Evolutionary conservation across 2,113 vertebrate genomes (phyloP).

Genomic region (Upupa epops): DNA sequence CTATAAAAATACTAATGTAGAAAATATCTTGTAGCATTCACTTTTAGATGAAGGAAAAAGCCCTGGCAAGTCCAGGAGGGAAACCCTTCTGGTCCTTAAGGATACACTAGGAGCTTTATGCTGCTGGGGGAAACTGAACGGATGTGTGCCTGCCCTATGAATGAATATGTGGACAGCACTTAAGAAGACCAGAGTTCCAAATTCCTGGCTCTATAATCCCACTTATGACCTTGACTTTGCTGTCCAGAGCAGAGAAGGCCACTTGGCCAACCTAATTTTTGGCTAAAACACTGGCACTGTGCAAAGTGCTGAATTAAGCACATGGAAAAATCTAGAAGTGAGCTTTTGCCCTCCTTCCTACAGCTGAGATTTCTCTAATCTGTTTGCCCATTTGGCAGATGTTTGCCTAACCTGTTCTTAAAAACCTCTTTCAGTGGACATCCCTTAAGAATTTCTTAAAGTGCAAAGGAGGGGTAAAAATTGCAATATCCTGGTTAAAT

Average conservation of each 20-base stretch:
- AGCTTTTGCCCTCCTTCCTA: not conserved
- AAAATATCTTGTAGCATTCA: not conserved
- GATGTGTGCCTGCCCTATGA: not conserved
- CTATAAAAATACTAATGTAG: not conserved
- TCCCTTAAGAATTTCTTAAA: not conserved
- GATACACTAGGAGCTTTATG: not conserved
- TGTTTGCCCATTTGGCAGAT: not conserved
- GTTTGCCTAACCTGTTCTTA: not conserved
- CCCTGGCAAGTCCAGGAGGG: not conserved
- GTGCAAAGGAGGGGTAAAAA: not conserved
- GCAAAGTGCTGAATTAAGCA: not conserved
- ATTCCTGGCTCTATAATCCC: not conserved
- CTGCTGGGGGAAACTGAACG: not conserved
- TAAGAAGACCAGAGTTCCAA: not conserved
- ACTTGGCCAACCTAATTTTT: not conserved
- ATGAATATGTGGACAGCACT: too few species aligned
- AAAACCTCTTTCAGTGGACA: not conserved
- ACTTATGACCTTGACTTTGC: not conserved
- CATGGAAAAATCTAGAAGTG: not conserved
- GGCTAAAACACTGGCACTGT: rapidly evolving
- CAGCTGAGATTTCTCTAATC: not conserved
- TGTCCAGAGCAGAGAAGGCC: not conserved
- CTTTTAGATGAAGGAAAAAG: not conserved
- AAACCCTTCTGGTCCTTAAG: not conserved
- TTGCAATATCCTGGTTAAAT: not conserved